Conservation (phyloP, 2,888 invertebrate genomes). For the Andrena minutula region DNA sequence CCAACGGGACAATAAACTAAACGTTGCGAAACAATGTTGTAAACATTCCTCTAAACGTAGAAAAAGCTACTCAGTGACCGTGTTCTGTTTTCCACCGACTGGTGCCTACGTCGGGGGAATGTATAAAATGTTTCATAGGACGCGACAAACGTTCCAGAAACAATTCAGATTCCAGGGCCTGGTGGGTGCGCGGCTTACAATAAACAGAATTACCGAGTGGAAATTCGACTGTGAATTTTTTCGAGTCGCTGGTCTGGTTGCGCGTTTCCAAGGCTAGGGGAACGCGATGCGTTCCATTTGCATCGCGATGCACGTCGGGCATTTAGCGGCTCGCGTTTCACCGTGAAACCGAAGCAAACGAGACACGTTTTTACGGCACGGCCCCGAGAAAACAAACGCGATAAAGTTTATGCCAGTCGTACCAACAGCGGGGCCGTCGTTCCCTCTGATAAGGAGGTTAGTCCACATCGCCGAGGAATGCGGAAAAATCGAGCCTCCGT, state of each 20-base stretch:
- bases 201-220: slow-evolving; percentile 26
- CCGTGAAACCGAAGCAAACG: slow-evolving; percentile 20
- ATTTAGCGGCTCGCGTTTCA: slow-evolving; percentile 38
- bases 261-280: slow-evolving; percentile 3
- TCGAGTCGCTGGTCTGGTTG: slow-evolving; percentile 10
- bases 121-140: not conserved
- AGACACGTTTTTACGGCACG: slow-evolving; percentile 10
- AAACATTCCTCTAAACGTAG: not conserved
- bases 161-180: slow-evolving; percentile 3
- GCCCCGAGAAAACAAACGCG: slow-evolving; percentile 29
- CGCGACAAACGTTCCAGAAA: not conserved
- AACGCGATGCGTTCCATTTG: slow-evolving; percentile 6
- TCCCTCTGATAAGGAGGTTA: slow-evolving; percentile 30
- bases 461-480: slow-evolving; percentile 3
- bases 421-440: not conserved
- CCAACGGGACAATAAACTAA: not conserved
- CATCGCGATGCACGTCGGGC: slow-evolving; percentile 11
- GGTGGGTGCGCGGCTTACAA: not conserved
- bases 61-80: too few relatives aligned
- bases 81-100: not conserved
- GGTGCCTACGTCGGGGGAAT: not conserved
- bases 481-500: not conserved
- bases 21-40: not conserved
- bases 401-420: slow-evolving; percentile 39
- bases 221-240: slow-evolving; percentile 26